Conservation (phyloP, 53 echinoderm and acorn worm species). For the Pentamera pediparva region DNA sequence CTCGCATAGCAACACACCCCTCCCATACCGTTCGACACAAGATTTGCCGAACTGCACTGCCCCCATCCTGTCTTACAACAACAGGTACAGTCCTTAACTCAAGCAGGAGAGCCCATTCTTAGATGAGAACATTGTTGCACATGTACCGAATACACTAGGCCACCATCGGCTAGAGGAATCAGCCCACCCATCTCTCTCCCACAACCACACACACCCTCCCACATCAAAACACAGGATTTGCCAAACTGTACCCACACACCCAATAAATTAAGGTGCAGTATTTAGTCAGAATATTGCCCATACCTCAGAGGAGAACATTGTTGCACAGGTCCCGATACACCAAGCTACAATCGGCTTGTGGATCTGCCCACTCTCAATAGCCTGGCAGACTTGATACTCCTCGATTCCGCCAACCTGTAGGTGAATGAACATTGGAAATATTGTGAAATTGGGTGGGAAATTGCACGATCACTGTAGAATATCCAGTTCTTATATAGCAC, state of each 20-base stretch:
- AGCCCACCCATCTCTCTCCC: neutral
- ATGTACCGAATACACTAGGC: neutral
- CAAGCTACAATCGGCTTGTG: slow-evolving; percentile 88
- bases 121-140: neutral
- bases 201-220: neutral
- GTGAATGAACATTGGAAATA: neutral
- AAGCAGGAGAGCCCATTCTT: neutral
- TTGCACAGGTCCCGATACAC: slow-evolving; percentile 95
- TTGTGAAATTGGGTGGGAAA: too few species aligned
- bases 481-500: too few species aligned
- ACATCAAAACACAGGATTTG: neutral
- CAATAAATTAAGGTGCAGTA: too few species aligned
- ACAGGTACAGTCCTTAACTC: too few species aligned
- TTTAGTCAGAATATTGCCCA: too few species aligned
- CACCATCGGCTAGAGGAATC: neutral
- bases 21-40: too few species aligned
- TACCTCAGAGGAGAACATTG: slow-evolving; percentile 95
- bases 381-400: slow-evolving; percentile 80
- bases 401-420: slow-evolving; percentile 84
- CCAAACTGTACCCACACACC: neutral
- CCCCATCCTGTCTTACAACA: too few species aligned
- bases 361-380: slow-evolving; percentile 74
- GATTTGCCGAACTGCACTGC: too few species aligned
- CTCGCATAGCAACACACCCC: too few species aligned
- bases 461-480: too few species aligned